phyloP scores from a whole-genome alignment of 2,113 vertebrate species.

The Ceyx margarethae region DNA sequence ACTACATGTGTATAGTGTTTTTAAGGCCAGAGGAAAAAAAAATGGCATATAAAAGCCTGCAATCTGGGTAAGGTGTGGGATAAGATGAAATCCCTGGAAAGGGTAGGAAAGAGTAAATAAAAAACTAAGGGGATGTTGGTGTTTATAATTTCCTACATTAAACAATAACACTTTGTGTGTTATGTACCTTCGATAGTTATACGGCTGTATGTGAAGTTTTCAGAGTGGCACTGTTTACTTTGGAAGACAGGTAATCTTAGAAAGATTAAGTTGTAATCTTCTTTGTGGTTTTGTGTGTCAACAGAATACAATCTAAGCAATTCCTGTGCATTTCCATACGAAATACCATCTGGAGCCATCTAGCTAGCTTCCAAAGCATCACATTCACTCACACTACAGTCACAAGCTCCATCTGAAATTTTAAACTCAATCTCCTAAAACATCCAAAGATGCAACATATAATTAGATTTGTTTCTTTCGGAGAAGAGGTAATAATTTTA shows the following conservation, averaged over 20 bases:
- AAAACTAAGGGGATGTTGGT: not conserved
- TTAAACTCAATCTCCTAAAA: not conserved
- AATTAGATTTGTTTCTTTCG: not conserved
- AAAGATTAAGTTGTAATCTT: not conserved
- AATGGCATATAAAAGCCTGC: not conserved
- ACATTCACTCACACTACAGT: not conserved
- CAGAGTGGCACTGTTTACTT: not conserved
- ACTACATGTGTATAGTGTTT: not conserved
- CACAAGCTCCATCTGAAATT: not conserved
- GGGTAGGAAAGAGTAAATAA: not conserved
- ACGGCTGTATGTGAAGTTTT: not conserved
- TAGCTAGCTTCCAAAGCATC: not conserved
- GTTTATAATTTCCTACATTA: not conserved
- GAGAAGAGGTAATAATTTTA: not conserved
- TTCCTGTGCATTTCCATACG: not conserved
- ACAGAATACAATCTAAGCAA: not conserved
- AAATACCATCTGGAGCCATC: slow-evolving; percentile 1
- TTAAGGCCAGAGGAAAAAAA: not conserved
- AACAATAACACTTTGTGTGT: not conserved
- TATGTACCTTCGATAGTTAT: not conserved
- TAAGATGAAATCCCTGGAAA: not conserved
- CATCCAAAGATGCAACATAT: not conserved
- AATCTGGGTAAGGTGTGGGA: not conserved
- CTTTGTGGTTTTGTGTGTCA: not conserved
- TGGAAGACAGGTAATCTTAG: not conserved